These are phyloP conservation scores for Dasysyrphus tricinctus DNA, from an alignment of 2,888 invertebrate species.

Conservation along the genomic window DNA sequence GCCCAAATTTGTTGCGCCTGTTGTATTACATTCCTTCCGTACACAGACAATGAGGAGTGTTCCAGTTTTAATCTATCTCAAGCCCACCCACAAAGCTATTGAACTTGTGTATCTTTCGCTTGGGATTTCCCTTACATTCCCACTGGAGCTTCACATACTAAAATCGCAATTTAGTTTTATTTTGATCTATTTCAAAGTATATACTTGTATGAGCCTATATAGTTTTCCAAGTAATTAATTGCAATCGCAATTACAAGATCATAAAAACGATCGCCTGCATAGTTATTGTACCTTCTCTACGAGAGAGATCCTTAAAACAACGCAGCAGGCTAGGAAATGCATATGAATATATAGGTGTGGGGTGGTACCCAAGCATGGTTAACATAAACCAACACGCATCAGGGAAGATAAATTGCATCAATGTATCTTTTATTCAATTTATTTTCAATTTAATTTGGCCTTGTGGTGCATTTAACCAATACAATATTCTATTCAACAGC, in stretches of 20 bases:
- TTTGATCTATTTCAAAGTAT: conserved; percentile 39
- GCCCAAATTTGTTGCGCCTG: not conserved
- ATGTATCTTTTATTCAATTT: conserved; percentile 50
- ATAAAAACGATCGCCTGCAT: conserved; percentile 42
- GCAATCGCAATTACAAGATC: conserved; percentile 61
- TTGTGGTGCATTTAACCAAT: conserved; percentile 35
- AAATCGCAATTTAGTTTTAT: conserved; percentile 18
- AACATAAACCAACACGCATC: conserved; percentile 2
- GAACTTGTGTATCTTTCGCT: conserved; percentile 35
- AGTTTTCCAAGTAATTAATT: conserved; percentile 56
- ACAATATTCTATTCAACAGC: not conserved
- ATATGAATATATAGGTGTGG: not conserved
- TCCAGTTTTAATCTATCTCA: conserved; percentile 52
- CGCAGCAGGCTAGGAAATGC: not conserved
- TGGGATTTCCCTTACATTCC: not conserved
- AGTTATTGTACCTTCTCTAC: not conserved
- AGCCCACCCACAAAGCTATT: conserved; percentile 62
- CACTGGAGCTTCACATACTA: not conserved
- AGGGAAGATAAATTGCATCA: conserved; percentile 7
- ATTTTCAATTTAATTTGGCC: conserved; percentile 59
- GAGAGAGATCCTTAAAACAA: conserved; percentile 23
- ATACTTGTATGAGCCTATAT: conserved; percentile 23
- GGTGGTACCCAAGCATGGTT: conserved; percentile 29
- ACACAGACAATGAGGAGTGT: conserved; percentile 45
- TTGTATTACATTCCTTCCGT: conserved; percentile 1